phyloP scores from a whole-genome alignment of 2,797 vertebrate species.

The Rhynchotus rufescens region DNA sequence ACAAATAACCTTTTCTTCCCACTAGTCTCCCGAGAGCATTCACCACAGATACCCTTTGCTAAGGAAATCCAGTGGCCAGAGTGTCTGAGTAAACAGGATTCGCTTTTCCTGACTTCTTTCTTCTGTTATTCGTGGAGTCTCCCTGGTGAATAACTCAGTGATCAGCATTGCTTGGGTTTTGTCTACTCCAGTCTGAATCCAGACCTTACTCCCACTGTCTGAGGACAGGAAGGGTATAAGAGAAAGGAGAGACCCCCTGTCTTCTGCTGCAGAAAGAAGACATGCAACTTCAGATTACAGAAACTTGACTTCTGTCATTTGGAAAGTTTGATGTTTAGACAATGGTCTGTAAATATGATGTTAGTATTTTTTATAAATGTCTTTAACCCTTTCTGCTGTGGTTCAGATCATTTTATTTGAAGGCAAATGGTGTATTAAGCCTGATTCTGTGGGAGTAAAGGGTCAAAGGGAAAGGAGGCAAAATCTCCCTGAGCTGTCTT shows the following conservation, averaged over 20 bases:
- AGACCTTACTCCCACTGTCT: not conserved
- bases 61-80: not conserved
- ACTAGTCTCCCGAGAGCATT: not conserved
- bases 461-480: not conserved
- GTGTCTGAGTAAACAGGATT: not conserved
- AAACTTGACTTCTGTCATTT: slow-evolving; percentile 50
- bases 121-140: not conserved
- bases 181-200: not conserved
- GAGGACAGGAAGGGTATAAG: not conserved
- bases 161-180: not conserved
- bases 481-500: not conserved
- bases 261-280: slow-evolving; percentile 34
- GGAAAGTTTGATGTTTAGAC: slow-evolving; percentile 63
- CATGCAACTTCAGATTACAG: slow-evolving; percentile 68
- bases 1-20: slow-evolving; percentile 25
- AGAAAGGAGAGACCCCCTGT: not conserved
- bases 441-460: not conserved
- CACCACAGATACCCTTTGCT: not conserved
- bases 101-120: slow-evolving; percentile 1
- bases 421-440: not conserved
- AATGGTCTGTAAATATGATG: slow-evolving; percentile 72
- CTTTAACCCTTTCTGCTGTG: slow-evolving; percentile 55
- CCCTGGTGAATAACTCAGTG: not conserved
- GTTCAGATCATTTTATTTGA: slow-evolving; percentile 12
- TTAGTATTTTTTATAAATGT: slow-evolving; percentile 74